Evolutionary conservation across 2,113 vertebrate genomes (phyloP).

Genomic region (Malurus melanocephalus): DNA sequence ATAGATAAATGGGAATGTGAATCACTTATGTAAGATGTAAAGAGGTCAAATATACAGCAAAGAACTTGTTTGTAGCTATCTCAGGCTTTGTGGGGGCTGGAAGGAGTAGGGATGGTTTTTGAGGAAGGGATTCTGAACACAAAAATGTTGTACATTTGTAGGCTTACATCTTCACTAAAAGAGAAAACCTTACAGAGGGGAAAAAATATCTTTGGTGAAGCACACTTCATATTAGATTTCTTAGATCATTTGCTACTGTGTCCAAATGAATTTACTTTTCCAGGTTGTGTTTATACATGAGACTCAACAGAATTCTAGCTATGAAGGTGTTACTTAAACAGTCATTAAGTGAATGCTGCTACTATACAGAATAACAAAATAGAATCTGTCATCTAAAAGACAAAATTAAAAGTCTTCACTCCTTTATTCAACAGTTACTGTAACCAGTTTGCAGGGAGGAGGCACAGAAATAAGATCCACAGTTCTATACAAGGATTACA

Average conservation of each 20-base stretch:
- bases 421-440: conserved; percentile 29
- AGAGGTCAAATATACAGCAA: not conserved
- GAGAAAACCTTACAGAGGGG: not conserved
- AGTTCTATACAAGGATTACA: conserved; percentile 20
- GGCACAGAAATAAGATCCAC: not conserved
- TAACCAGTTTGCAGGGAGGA: not conserved
- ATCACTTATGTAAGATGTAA: not conserved
- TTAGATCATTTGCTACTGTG: not conserved
- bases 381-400: not conserved
- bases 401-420: conserved; percentile 1
- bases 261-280: not conserved
- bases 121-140: not conserved
- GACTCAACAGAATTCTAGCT: not conserved
- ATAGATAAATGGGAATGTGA: not conserved
- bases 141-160: not conserved
- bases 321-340: not conserved
- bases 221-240: not conserved
- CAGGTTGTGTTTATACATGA: not conserved
- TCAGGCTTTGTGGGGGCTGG: not conserved
- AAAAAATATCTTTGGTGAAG: not conserved
- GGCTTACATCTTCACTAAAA: not conserved
- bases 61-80: too few species aligned
- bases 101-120: not conserved
- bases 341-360: not conserved
- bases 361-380: not conserved